Base-by-base conservation (phyloP, 1,140 invertebrate genomes). In the Subanguina moxae region DNA sequence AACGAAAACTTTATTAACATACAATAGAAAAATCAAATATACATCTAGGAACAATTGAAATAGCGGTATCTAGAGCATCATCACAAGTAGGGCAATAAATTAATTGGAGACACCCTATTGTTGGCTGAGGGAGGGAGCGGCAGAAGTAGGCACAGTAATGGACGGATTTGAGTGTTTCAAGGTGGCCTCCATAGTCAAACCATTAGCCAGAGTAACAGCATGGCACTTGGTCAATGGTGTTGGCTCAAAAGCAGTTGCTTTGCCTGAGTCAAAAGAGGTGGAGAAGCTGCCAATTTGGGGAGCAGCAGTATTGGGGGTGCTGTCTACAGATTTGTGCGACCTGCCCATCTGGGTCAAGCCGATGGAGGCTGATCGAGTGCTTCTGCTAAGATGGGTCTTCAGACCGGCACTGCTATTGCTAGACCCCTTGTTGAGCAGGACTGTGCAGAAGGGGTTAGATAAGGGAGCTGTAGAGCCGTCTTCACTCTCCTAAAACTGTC, bases 401-500 rank as follows among this genome's bases (percentile, higher is more conserved):
- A 52, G 17, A 52, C 23, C 17, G 48, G 23, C 48, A 52, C 15
- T 45, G n/a, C 43, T 52, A 25, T 25, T 52, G n/a, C 3, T 15
- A 21, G n/a, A 3, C n/a, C 48, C 48, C 48, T 52, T 52, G 48
- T 15, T 52, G n/a, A 21, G 48, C 23, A 19, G n/a, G 48, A 52
- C 48, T 19, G 23, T 52, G 23, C 48, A 52, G 48, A 52, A 52
- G 17, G 48, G 48, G 15, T 52, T 52, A 8, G n/a, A 25, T 15
- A 25, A 52, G 3, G 48, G 23, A 25, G 67, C 63, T 17, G 25
- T 59, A 15, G 38, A 30, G 17, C 62, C 62, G 19, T 64, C 62
- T 57, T 64, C 62, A 38, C 62, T 64, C n/a, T 64, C 62, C 62
- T 64, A 28, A 64, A 64, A 64, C 15, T n/a, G 21, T 46, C 15